Evolutionary conservation across 2,888 invertebrate genomes (phyloP), one percentile per base, ranked within the genome.

Genomic region (Augochlorella aurata): DNA sequence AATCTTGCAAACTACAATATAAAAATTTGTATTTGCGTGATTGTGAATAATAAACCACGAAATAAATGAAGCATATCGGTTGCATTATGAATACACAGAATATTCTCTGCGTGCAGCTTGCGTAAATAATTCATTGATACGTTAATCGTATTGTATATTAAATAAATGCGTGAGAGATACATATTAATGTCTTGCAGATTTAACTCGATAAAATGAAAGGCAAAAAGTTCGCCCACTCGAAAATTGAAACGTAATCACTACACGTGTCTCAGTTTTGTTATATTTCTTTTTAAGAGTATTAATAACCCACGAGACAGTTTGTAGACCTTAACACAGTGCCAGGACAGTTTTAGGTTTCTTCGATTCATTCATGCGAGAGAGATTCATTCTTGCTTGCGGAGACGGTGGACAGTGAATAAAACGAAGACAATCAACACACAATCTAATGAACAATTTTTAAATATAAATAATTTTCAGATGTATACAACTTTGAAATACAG

Each of bases 331-430:
- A 38, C 44, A 5, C 66, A 18, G 38, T 63, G 63, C 63, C 63
- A 63, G 63, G 18, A 63, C 38, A 63, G 29, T 63, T 63, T 63
- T 63, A 63, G 63, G 38, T 18, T 29, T 49, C 45, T 58, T 67
- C 47, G 38, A 79, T 71, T 63, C 63, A 63, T 63, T 63, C 63
- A 63, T 38, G 63, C 38, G 29, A 38, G 18, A 38, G 63, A 18
- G 29, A 63, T 63, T 18, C 63, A 38, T 38, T 38, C 63, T 63
- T 29, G 63, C 63, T 29, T 63, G 38, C 63, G 9, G 9, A 38
- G 63, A 2, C 63, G 18, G 29, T 9, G 18, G 18, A 38, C 63
- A 18, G 18, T 24, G 58, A 58, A 58, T 24, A 24, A 58, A 58
- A 58, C 1, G 14, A 24, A 24, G 21, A 2, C 24, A 2, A 8